Conservation (phyloP, 2,113 vertebrate genomes). For the Chaetops frenatus region DNA sequence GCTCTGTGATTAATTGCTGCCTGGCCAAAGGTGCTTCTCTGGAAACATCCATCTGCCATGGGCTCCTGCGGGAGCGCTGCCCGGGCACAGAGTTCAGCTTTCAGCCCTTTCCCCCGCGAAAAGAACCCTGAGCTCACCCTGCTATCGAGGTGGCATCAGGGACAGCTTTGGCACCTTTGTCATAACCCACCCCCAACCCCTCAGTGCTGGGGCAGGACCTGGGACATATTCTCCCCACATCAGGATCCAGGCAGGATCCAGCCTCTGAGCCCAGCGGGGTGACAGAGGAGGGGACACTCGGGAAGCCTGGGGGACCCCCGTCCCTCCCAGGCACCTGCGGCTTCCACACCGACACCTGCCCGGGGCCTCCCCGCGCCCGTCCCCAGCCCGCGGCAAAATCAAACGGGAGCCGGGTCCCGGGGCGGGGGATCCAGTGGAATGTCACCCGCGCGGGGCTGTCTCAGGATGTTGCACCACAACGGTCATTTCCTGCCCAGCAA, state of each 20-base stretch:
- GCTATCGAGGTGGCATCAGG: accelerated
- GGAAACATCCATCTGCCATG: background rate
- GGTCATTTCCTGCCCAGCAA: slow-evolving; percentile 61
- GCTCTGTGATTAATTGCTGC: background rate
- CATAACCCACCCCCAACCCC: background rate
- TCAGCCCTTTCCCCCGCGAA: background rate
- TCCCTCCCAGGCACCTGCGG: background rate
- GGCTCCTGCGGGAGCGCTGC: background rate
- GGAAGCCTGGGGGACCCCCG: too few species aligned
- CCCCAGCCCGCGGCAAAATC: background rate
- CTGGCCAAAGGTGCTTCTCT: background rate
- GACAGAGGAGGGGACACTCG: background rate
- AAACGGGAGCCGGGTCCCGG: background rate
- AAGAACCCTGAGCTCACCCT: background rate
- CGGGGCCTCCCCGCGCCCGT: accelerated
- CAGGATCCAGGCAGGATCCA: background rate
- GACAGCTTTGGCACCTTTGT: background rate
- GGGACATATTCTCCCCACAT: background rate
- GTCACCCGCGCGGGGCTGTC: background rate
- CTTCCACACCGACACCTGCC: background rate
- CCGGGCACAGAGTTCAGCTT: background rate
- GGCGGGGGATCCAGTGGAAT: too few species aligned
- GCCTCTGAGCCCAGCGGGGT: accelerated
- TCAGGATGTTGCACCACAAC: slow-evolving; percentile 39
- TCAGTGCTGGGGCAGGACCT: background rate